phyloP scores from a whole-genome alignment of 2,888 invertebrate species.

The Cataglyphis albicans region DNA sequence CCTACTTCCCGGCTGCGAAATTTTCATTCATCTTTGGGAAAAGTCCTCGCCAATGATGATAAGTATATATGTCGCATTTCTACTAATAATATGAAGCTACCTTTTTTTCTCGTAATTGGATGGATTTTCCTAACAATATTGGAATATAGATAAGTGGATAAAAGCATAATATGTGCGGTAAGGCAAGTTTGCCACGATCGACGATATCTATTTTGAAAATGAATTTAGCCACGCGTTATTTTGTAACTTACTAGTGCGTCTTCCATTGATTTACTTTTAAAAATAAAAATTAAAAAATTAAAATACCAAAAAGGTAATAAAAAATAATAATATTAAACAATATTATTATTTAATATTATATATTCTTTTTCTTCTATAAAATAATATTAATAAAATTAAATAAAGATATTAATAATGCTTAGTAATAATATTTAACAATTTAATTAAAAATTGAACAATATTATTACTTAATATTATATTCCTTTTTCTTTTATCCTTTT shows the following conservation, averaged over 20 bases:
- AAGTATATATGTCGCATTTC: neutral
- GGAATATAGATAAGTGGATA: neutral
- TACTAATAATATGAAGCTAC: neutral
- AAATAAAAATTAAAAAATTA: too few species aligned
- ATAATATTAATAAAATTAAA: too few species aligned
- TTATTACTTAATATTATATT: too few species aligned
- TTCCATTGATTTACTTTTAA: too few species aligned
- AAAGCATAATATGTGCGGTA: neutral
- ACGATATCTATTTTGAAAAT: conserved; percentile 25
- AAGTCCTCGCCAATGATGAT: neutral
- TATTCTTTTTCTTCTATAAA: too few species aligned
- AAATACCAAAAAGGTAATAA: too few species aligned
- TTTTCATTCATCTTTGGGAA: neutral
- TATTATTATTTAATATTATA: too few species aligned
- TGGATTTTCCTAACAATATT: neutral
- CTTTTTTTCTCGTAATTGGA: neutral
- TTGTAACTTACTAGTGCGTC: neutral
- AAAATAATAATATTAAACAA: too few species aligned
- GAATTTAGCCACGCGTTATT: conserved; percentile 26
- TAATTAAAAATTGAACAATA: too few species aligned
- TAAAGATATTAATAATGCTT: too few species aligned
- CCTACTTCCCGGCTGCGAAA: neutral
- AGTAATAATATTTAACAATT: too few species aligned
- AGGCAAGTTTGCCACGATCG: conserved; percentile 13
- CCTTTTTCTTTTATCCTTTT: too few species aligned